Conservation (phyloP, 2,888 invertebrate genomes). For the Pedicia rivosa region DNA sequence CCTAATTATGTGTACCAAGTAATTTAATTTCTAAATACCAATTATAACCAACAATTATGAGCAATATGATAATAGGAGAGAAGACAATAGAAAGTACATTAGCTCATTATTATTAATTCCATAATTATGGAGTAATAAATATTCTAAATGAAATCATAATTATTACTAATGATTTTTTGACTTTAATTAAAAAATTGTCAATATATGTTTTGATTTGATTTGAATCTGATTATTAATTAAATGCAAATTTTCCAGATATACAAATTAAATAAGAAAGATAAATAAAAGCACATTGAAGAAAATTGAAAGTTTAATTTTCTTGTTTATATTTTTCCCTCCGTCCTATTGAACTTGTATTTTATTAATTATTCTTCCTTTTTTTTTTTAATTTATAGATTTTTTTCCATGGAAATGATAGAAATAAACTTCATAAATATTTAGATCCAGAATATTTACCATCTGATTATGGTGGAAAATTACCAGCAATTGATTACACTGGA, state of each 20-base stretch:
- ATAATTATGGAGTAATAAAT: background rate
- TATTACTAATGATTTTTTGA: background rate
- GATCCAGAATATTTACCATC: conserved; percentile 49
- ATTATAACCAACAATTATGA: too few species aligned
- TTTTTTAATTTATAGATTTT: conserved; percentile 41
- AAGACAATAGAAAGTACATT: too few species aligned
- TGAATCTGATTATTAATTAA: too few species aligned
- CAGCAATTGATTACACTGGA: conserved; percentile 59
- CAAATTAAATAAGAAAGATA: too few species aligned
- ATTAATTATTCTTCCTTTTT: background rate
- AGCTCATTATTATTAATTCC: too few species aligned
- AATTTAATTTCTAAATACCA: background rate
- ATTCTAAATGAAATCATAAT: background rate
- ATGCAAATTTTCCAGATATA: too few species aligned
- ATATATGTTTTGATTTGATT: too few species aligned
- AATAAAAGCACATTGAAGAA: too few species aligned
- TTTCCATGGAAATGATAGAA: conserved; percentile 72
- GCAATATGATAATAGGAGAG: too few species aligned
- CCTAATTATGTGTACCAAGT: background rate
- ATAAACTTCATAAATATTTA: conserved; percentile 56
- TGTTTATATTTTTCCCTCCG: too few species aligned
- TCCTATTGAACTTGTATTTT: too few species aligned
- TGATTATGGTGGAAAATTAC: conserved; percentile 60
- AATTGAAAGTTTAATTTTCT: too few species aligned
- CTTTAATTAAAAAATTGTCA: background rate